A percentile compares a stretch with the other conserved stretches of the same genome.
phyloP scores from a whole-genome alignment of 2,797 vertebrate genomes.

The Hyperoplus immaculatus region DNA sequence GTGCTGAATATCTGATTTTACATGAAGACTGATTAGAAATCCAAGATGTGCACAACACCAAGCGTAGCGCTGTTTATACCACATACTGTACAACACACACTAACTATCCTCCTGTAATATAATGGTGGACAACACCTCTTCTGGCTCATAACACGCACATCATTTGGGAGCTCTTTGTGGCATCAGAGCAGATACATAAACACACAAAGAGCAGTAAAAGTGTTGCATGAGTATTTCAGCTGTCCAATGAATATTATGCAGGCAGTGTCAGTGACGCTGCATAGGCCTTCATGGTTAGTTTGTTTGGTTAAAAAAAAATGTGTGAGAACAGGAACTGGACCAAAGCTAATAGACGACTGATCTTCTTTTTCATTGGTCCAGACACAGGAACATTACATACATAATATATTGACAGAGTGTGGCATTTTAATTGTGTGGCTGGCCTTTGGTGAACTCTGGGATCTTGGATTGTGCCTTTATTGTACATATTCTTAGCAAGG shows the following conservation, averaged over 20 bases:
- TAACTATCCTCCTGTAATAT: background rate
- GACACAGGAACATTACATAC: background rate
- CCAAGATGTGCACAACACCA: no score
- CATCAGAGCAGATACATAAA: background rate
- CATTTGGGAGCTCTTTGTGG: background rate
- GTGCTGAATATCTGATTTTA: no score
- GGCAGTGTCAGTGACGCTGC: background rate
- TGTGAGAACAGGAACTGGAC: no score
- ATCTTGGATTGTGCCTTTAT: conserved; percentile 4
- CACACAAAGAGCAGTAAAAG: background rate
- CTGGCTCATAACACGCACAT: background rate
- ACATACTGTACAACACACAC: background rate
- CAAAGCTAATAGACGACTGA: background rate
- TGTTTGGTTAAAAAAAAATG: background rate
- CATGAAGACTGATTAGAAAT: no score
- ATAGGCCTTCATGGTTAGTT: background rate
- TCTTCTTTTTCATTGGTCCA: background rate
- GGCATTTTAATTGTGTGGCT: background rate
- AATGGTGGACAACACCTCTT: background rate
- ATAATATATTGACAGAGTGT: background rate
- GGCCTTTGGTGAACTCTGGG: background rate
- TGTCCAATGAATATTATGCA: no score
- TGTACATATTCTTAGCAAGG: conserved; percentile 19
- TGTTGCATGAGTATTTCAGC: background rate
- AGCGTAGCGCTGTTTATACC: no score